A percentile compares a stretch with the other conserved stretches of the same genome.
These are phyloP conservation scores for Macrophya annulata DNA, from an alignment of 2,888 invertebrate species.

Conservation along the genomic window DNA sequence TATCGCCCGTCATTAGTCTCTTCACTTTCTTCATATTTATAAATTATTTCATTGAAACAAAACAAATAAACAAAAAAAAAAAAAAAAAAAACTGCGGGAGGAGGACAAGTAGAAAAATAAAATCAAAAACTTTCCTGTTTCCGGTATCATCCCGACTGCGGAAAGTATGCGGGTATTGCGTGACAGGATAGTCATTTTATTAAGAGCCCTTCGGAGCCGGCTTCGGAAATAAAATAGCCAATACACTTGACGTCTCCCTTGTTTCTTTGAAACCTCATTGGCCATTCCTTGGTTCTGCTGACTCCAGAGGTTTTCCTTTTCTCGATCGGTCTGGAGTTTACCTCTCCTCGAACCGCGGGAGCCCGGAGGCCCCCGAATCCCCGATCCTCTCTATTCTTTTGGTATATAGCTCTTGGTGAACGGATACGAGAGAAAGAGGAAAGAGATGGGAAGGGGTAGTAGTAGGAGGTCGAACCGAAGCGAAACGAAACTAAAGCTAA, in stretches of 20 bases:
- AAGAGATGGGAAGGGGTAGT: neutral
- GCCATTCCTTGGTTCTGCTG: slow-evolving; percentile 59
- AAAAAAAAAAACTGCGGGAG: too few relatives aligned
- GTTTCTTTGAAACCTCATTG: slow-evolving; percentile 66
- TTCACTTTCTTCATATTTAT: neutral
- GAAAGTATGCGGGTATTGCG: neutral
- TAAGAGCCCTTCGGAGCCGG: slow-evolving; percentile 56
- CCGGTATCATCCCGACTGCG: neutral
- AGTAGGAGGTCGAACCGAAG: neutral
- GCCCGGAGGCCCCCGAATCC: slow-evolving; percentile 30
- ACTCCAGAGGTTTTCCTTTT: slow-evolving; percentile 34
- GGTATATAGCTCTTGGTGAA: slow-evolving; percentile 2
- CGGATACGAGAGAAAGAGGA: slow-evolving; percentile 30
- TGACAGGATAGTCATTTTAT: slow-evolving; percentile 39
- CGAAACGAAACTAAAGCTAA: slow-evolving; percentile 43
- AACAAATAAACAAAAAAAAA: neutral
- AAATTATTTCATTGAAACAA: neutral
- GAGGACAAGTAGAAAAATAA: too few relatives aligned
- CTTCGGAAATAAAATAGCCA: slow-evolving; percentile 71
- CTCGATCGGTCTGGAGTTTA: neutral
- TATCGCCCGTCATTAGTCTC: neutral
- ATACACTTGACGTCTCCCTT: slow-evolving; percentile 76
- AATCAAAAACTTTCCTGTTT: neutral
- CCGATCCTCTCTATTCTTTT: slow-evolving; percentile 33
- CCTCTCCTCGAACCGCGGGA: neutral